These are phyloP conservation scores for Cybosia mesomella DNA, from an alignment of 2,888 invertebrate species.

Conservation along the genomic window DNA sequence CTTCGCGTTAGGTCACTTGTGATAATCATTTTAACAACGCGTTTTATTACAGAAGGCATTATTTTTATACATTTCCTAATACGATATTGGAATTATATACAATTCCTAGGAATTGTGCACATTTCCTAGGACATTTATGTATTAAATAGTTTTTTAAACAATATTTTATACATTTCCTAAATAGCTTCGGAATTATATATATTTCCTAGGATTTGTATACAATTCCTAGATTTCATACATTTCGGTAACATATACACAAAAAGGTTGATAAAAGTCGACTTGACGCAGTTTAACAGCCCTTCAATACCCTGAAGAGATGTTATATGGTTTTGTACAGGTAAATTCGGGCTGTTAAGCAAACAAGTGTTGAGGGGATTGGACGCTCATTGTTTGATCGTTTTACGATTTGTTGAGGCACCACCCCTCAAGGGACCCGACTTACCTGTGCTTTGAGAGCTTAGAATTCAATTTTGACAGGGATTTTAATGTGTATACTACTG, in stretches of 20 bases:
- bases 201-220: too few relatives aligned
- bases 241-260: not conserved
- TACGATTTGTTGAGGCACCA: slow-evolving; percentile 46
- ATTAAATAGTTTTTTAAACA: too few relatives aligned
- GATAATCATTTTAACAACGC: too few relatives aligned
- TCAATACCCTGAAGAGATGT: slow-evolving; percentile 14
- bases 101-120: too few relatives aligned
- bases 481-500: not conserved
- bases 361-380: slow-evolving; percentile 27
- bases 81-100: too few relatives aligned
- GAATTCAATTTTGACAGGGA: not conserved
- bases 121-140: too few relatives aligned
- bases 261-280: not conserved
- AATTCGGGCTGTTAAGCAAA: slow-evolving; percentile 37
- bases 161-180: too few relatives aligned
- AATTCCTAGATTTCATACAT: too few relatives aligned
- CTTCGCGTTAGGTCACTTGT: too few relatives aligned
- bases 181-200: too few relatives aligned
- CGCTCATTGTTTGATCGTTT: slow-evolving; percentile 48
- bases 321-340: slow-evolving; percentile 17
- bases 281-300: not conserved
- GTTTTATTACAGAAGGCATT: too few relatives aligned
- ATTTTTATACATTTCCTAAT: too few relatives aligned
- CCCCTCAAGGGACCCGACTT: slow-evolving; percentile 30
- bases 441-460: slow-evolving; percentile 25